These are phyloP conservation scores for Craseonycteris thonglongyai DNA, from an alignment of 2,113 vertebrate species.

Conservation along the genomic window DNA sequence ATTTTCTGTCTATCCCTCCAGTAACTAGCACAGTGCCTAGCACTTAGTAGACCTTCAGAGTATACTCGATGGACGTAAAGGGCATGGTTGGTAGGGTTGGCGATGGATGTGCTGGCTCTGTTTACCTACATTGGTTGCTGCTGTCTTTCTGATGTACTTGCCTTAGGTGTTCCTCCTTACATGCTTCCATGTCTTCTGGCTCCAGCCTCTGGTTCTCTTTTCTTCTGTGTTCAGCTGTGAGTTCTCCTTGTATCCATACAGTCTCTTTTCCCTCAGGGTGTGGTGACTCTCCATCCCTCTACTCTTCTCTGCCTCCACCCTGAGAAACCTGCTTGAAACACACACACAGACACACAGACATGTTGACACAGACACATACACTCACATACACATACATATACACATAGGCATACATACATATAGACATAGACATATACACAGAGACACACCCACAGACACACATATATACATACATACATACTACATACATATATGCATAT, in stretches of 20 bases:
- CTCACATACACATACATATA: background rate
- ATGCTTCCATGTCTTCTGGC: background rate
- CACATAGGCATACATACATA: background rate
- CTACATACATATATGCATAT: too few relatives aligned
- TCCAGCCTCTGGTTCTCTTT: background rate
- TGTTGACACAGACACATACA: too few relatives aligned
- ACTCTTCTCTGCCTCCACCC: background rate
- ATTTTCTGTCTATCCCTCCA: background rate
- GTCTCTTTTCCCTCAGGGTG: background rate
- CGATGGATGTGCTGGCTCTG: background rate
- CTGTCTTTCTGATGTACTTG: background rate
- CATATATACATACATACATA: background rate
- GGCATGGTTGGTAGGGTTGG: background rate
- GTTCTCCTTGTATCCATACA: background rate
- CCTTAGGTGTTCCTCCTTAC: fast-evolving
- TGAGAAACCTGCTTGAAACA: background rate
- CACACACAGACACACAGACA: too few relatives aligned
- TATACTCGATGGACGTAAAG: background rate
- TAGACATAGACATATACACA: background rate
- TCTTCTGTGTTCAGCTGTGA: background rate
- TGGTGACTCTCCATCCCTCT: background rate
- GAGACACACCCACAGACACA: background rate
- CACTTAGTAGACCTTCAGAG: background rate
- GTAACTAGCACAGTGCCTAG: background rate
- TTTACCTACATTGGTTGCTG: too few relatives aligned